These are phyloP conservation scores for Chaetura pelagica DNA, from an alignment of 2,113 vertebrate species.

Conservation along the genomic window DNA sequence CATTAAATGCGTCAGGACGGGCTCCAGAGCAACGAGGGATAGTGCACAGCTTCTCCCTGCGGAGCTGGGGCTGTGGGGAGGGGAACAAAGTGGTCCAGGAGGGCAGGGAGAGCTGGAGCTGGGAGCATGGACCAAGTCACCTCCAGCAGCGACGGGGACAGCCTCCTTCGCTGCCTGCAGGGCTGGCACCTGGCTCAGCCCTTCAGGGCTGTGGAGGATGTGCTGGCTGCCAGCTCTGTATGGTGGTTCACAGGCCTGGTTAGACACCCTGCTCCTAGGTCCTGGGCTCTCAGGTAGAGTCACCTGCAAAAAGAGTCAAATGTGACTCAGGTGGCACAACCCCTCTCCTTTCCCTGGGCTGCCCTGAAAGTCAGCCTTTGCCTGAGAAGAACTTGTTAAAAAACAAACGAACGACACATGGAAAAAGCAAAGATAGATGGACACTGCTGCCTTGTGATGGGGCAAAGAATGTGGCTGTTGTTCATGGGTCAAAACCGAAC, in stretches of 20 bases:
- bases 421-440: neutral
- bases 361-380: neutral
- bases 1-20: rapidly evolving
- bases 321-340: neutral
- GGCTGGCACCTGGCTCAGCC: neutral
- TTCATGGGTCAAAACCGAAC: neutral
- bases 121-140: rapidly evolving
- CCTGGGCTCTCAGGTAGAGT: neutral
- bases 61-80: neutral
- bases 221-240: neutral
- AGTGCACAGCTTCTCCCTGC: rapidly evolving
- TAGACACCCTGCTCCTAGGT: neutral
- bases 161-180: neutral
- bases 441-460: neutral
- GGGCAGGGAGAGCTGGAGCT: neutral
- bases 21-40: rapidly evolving
- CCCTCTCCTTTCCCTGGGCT: neutral
- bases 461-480: neutral
- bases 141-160: rapidly evolving
- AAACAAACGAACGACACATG: neutral
- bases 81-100: neutral
- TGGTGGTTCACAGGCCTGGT: neutral
- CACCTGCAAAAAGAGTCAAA: neutral
- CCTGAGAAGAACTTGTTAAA: neutral
- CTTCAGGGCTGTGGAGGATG: neutral